phyloP scores from a whole-genome alignment of 1,140 invertebrate genomes.

The Tetragnatha versicolor region DNA sequence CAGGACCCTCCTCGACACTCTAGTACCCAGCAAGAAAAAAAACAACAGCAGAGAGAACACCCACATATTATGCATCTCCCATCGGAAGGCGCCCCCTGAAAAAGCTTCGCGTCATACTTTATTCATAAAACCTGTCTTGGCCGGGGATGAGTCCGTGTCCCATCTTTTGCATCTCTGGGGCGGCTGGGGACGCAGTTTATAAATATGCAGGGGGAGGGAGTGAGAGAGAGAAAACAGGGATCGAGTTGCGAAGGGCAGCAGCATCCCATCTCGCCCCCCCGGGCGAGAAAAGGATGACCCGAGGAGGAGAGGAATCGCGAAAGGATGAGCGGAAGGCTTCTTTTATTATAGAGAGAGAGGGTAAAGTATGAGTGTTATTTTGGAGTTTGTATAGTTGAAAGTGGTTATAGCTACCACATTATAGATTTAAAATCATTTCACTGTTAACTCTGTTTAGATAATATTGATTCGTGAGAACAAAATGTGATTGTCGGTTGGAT shows the following conservation, averaged over 20 bases:
- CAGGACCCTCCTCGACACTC: neutral
- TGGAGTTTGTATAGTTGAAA: no score
- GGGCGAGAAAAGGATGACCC: neutral
- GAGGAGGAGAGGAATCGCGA: neutral
- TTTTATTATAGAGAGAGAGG: no score
- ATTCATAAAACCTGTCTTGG: conserved; percentile 43
- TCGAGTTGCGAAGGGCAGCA: conserved; percentile 4
- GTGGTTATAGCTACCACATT: no score
- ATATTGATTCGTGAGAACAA: no score
- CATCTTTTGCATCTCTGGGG: neutral
- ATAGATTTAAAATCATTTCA: no score
- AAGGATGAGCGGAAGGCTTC: no score
- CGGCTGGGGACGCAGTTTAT: conserved; percentile 19
- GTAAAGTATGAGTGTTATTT: no score
- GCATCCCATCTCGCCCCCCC: neutral
- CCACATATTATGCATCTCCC: neutral
- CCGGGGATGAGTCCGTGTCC: neutral
- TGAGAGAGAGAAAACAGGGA: conserved; percentile 9
- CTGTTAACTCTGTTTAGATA: no score
- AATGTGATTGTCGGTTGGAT: no score
- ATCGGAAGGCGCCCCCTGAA: neutral
- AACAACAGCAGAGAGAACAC: neutral
- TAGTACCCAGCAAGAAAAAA: neutral
- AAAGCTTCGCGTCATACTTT: conserved; percentile 35
- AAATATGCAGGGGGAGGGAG: conserved; percentile 28